Evolutionary conservation across 2,113 vertebrate species (phyloP).

Genomic region (Micronycteris hirsuta): DNA sequence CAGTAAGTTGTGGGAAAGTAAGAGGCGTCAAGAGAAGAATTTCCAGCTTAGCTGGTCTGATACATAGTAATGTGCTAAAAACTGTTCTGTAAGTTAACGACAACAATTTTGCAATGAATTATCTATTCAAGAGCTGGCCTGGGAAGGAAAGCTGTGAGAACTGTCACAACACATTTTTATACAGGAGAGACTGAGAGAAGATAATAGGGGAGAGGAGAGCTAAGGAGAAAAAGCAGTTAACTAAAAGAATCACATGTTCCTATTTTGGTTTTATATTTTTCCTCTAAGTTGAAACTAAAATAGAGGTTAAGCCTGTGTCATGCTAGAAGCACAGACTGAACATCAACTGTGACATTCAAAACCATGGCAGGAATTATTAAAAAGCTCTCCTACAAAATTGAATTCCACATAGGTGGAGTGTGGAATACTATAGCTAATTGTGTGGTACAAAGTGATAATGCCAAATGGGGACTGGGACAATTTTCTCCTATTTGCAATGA

Average conservation of each 20-base stretch:
- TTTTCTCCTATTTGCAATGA: not conserved
- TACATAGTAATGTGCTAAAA: not conserved
- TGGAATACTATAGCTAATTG: not conserved
- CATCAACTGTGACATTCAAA: not conserved
- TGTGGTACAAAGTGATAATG: not conserved
- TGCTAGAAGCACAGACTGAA: not conserved
- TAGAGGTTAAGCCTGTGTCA: not conserved
- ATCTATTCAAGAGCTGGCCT: not conserved
- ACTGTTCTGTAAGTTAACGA: not conserved
- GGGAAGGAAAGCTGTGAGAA: not conserved
- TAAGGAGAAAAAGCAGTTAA: not conserved
- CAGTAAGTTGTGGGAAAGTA: not conserved
- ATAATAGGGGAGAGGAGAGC: not conserved
- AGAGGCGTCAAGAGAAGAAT: not conserved
- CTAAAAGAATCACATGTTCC: not conserved
- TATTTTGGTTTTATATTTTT: not conserved
- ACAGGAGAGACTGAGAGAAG: not conserved
- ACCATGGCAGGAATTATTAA: not conserved
- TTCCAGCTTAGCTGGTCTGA: not conserved
- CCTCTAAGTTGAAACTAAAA: slow-evolving; percentile 22
- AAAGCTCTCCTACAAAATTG: not conserved
- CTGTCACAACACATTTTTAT: not conserved
- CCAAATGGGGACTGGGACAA: not conserved
- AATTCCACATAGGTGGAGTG: not conserved
- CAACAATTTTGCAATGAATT: not conserved